Evolutionary conservation across 2,113 vertebrate genomes (phyloP).

Genomic region (Rhizomys pruinosus): DNA sequence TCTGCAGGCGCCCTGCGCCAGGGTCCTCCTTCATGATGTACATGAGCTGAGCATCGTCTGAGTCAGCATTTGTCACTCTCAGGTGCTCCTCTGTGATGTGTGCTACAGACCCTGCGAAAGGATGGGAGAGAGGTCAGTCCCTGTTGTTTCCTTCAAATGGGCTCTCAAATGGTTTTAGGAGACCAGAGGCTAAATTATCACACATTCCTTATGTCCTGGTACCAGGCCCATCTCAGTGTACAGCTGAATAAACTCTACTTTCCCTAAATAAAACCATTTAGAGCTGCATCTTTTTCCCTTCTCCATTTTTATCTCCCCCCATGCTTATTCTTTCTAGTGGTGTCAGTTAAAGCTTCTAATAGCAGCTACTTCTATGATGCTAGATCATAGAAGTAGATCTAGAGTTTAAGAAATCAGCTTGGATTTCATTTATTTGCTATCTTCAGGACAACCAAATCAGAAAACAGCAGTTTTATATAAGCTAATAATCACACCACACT

Average conservation of each 20-base stretch:
- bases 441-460: conserved; percentile 15
- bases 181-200: neutral
- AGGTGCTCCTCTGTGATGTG: conserved; percentile 93
- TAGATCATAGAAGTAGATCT: too few relatives aligned
- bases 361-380: neutral
- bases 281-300: neutral
- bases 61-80: conserved; percentile 88
- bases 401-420: neutral
- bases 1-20: conserved; percentile 87
- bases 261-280: neutral
- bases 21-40: conserved; percentile 93
- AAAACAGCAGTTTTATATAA: neutral
- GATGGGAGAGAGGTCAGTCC: conserved; percentile 36
- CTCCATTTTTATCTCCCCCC: neutral
- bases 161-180: conserved; percentile 18
- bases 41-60: conserved; percentile 85
- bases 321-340: neutral
- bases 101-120: conserved; percentile 88
- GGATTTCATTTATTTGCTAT: neutral
- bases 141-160: rapidly evolving
- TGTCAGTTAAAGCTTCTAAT: neutral
- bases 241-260: conserved; percentile 5
- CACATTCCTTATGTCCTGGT: neutral
- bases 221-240: conserved; percentile 4
- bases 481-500: neutral